A percentile compares a stretch with the other conserved stretches of the same genome.
Evolutionary conservation across 1,140 invertebrate species (phyloP).

Genomic region (Drosophila repleta): DNA sequence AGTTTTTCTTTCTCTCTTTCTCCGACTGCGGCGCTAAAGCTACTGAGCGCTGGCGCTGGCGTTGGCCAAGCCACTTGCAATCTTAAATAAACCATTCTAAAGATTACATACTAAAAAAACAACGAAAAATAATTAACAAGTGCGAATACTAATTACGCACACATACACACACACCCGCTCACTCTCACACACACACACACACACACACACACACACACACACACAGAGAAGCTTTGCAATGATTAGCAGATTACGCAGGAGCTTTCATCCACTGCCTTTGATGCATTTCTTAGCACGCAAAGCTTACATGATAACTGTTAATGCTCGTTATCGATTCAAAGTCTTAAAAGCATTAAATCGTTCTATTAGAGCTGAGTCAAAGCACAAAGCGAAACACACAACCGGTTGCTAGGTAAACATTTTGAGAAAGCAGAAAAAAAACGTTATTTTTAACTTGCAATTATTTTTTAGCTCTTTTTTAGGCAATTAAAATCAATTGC

Average conservation of each 20-base stretch:
- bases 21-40: conserved; percentile 2
- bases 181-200: neutral
- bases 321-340: conserved; percentile 27
- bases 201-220: neutral
- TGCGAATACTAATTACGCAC: conserved; percentile 23
- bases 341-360: conserved; percentile 1
- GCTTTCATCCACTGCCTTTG: conserved; percentile 18
- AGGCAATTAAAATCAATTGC: too few relatives aligned
- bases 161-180: neutral
- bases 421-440: neutral
- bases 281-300: conserved; percentile 29
- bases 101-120: conserved; percentile 11
- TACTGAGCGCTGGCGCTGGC: conserved; percentile 18
- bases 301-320: conserved; percentile 37
- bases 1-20: neutral
- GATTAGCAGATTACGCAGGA: conserved; percentile 13
- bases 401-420: neutral
- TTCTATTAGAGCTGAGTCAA: conserved; percentile 1
- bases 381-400: neutral
- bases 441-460: too few relatives aligned
- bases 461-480: too few relatives aligned
- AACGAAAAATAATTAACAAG: conserved; percentile 20
- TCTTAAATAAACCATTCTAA: conserved; percentile 30
- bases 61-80: conserved; percentile 21
- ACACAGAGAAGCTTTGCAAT: conserved; percentile 14